These are phyloP conservation scores for Scaptomyza pallida DNA, from an alignment of 1,140 invertebrate species.

Conservation along the genomic window DNA sequence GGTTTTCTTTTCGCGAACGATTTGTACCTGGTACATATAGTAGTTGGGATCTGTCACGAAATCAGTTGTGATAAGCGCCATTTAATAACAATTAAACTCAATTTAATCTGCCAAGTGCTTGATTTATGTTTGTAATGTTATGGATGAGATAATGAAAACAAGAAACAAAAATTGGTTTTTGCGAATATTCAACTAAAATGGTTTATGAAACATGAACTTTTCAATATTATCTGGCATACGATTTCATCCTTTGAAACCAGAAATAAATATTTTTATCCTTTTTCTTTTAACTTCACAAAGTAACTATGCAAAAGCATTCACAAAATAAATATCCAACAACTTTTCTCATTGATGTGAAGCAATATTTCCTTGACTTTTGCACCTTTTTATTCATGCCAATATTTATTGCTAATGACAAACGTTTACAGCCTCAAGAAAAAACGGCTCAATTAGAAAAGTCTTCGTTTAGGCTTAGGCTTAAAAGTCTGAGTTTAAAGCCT, in stretches of 20 bases:
- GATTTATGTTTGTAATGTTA: conserved; percentile 5
- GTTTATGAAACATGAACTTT: no score
- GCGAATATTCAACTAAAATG: not conserved
- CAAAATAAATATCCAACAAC: no score
- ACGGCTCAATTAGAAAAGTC: conserved; percentile 68
- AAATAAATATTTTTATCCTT: no score
- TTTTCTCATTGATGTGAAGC: no score
- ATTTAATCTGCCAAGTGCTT: not conserved
- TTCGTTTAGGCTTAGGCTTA: conserved; percentile 1
- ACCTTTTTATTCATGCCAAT: not conserved
- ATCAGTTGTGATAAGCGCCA: conserved; percentile 14
- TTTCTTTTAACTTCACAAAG: no score
- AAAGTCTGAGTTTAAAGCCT: conserved; percentile 5
- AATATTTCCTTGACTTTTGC: not conserved
- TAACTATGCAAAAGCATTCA: no score
- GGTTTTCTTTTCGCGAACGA: not conserved
- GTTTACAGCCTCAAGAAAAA: conserved; percentile 58
- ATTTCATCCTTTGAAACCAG: no score
- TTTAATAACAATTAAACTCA: conserved; percentile 16
- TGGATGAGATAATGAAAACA: not conserved
- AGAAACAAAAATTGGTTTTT: not conserved
- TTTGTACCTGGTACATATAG: conserved; percentile 6
- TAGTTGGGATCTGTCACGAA: conserved; percentile 4
- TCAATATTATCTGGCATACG: no score
- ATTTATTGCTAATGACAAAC: conserved; percentile 65